Base-by-base conservation (phyloP, 2,797 vertebrate species). In the Lycodopsis pacificus region DNA sequence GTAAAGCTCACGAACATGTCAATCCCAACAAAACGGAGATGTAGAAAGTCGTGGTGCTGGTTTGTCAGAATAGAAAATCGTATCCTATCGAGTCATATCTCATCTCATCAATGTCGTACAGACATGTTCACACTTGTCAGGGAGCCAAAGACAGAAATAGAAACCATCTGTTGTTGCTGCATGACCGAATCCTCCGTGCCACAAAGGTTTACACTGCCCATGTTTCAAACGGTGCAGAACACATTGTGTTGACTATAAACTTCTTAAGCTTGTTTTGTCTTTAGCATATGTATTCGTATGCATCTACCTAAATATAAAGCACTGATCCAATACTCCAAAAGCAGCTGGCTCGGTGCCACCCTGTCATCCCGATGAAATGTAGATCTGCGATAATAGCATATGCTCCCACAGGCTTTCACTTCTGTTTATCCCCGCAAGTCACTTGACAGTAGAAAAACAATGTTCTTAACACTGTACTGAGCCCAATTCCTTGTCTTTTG, bases 321-420 rank as follows among this genome's bases (percentile, higher is more conserved):
- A 56, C 73, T 71, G 77, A 79, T 85, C 74, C 73, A 76, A 22
- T 48, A 73, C 82, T 84, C 76, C 17, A 70, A 83, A 83, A 90
- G 85, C 88, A 87, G 80, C 86, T 93, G 92, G 86, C 88, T 14
- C 20, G 12, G 68, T 67, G 90, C 88, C 88, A 85, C 74, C 68
- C 76, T 92, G 89, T 92, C 86, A 82, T 85, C 84, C 64, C 81
- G 81, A 49, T 81, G 82, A 89, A 91, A 90, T 88, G 89, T 84
- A 89, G 88, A 92, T 92, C 84, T 86, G 87, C 75, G 89, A 91
- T 92, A 88, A 92, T 81, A 89, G 84, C 86, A 86, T 85, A 75
- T 79, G 73, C 73, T 91, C 79, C 88, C 84, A 75, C 64, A 79
- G 86, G 83, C 84, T 84, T 88, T 80, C 79, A 51, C 25, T 80